These are phyloP conservation scores for Enteromius argenteus DNA, from an alignment of 2,797 vertebrate genomes.

Conservation along the genomic window DNA sequence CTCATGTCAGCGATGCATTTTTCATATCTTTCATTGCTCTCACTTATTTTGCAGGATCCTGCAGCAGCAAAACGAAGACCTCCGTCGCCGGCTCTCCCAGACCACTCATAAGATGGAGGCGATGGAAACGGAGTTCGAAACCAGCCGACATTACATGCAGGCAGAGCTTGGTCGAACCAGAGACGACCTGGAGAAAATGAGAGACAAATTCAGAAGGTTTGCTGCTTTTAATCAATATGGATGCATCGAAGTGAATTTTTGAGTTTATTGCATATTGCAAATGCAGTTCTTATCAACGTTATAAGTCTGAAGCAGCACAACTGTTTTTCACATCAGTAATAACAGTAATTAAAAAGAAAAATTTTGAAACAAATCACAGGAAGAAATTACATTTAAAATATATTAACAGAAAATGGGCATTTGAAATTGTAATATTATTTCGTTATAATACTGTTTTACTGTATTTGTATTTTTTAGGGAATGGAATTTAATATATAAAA, in stretches of 20 bases:
- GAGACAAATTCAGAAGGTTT: conserved; percentile 97
- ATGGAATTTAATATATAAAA: too few relatives aligned
- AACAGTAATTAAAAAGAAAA: neutral
- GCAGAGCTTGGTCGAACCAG: conserved; percentile 90
- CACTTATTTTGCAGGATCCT: conserved; percentile 70
- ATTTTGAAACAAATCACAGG: neutral
- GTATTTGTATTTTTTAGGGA: neutral
- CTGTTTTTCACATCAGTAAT: neutral
- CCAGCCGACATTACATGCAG: conserved; percentile 91
- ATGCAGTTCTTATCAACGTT: neutral
- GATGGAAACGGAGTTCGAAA: conserved; percentile 92
- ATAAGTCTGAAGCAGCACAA: neutral
- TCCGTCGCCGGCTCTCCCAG: conserved; percentile 86
- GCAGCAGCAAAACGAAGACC: conserved; percentile 96
- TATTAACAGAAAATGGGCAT: neutral
- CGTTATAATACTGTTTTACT: neutral
- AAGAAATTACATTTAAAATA: neutral
- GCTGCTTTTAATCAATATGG: neutral
- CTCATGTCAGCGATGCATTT: neutral
- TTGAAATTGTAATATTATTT: neutral
- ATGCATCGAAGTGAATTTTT: neutral
- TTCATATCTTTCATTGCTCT: neutral
- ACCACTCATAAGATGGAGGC: conserved; percentile 93
- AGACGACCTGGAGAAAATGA: conserved; percentile 96
- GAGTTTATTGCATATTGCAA: too few relatives aligned